These are phyloP conservation scores for Pegoplata infirma DNA, from an alignment of 2,888 invertebrate genomes.

Conservation along the genomic window DNA sequence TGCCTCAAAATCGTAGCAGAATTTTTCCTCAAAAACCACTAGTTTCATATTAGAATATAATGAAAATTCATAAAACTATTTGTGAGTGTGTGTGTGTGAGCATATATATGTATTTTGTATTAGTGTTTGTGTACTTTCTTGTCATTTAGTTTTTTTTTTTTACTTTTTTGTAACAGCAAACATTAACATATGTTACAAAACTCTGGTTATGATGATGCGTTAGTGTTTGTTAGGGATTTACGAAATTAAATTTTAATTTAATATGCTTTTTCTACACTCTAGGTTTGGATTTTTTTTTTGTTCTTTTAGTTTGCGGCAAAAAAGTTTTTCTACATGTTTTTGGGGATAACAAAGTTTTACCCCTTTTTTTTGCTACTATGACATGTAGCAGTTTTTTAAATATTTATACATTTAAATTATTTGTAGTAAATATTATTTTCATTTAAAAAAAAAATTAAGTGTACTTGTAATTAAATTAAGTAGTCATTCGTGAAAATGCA, in stretches of 20 bases:
- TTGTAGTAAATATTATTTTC: not conserved
- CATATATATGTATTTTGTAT: too few species aligned
- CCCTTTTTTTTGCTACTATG: too few species aligned
- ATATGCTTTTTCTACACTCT: constrained; percentile 47
- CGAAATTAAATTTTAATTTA: constrained; percentile 66
- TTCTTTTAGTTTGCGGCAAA: not conserved
- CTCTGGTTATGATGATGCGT: constrained; percentile 33
- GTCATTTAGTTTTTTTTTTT: not conserved
- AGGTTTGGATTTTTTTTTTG: too few species aligned
- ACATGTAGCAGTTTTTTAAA: not conserved
- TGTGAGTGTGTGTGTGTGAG: constrained; percentile 8
- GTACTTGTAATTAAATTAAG: not conserved
- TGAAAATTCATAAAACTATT: constrained; percentile 52
- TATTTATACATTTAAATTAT: not conserved
- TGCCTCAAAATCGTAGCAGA: constrained; percentile 27
- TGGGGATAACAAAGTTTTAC: constrained; percentile 32
- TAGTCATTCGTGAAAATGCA: not conserved
- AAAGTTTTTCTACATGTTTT: constrained; percentile 26
- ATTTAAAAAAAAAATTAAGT: too few species aligned
- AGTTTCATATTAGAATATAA: constrained; percentile 33
- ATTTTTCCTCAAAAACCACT: constrained; percentile 37
- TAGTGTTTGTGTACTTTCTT: too few species aligned
- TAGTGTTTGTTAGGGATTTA: constrained; percentile 59
- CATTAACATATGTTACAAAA: constrained; percentile 55
- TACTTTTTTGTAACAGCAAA: constrained; percentile 42